Evolutionary conservation across 2,888 invertebrate genomes (phyloP), one percentile per base, ranked within the genome.

Genomic region (Stegana nigrithorax): DNA sequence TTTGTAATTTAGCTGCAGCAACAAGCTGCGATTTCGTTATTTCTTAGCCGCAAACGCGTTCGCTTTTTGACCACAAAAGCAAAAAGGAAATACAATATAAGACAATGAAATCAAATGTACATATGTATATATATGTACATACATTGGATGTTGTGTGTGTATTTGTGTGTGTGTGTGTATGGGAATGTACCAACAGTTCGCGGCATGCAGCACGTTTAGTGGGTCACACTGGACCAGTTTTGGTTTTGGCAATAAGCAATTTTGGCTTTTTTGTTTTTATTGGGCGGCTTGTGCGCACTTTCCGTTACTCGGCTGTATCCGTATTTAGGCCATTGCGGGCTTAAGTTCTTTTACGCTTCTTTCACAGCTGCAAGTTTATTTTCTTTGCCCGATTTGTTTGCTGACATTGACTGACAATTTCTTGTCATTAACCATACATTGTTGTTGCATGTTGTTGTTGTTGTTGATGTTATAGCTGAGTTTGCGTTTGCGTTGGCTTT

Each of bases 191-290:
- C n/a, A n/a, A n/a, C n/a, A n/a, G 56, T 56, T 47, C 26, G 51
- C 53, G 57, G 42, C 68, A 63, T 50, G 60, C 67, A 36, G 62
- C 59, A 64, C 58, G 14, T 47, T 70, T 67, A 69, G 73, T 75
- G 73, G 75, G 75, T 75, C 75, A 75, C 67, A 67, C 68, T 68
- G 73, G 79, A 75, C 75, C 75, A 76, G 75, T 75, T 75, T 76
- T 19, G 21, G 4, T 23, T 55, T 55, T 12, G 36, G 21, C 8
- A 55, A 55, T 60, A 78, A 72, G 77, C 74, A 73, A 68, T 74
- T 71, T 65, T 19, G 59, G 21, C 63, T 53, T 67, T 63, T 66
- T 68, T 73, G 69, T 74, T 68, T 70, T n/a, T n/a, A n/a, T n/a
- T n/a, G 44, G 73, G 6, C 12, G 19, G 4, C 27, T 14, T 36